Evolutionary conservation across 2,113 vertebrate species (phyloP).

Genomic region (Rostratula benghalensis): DNA sequence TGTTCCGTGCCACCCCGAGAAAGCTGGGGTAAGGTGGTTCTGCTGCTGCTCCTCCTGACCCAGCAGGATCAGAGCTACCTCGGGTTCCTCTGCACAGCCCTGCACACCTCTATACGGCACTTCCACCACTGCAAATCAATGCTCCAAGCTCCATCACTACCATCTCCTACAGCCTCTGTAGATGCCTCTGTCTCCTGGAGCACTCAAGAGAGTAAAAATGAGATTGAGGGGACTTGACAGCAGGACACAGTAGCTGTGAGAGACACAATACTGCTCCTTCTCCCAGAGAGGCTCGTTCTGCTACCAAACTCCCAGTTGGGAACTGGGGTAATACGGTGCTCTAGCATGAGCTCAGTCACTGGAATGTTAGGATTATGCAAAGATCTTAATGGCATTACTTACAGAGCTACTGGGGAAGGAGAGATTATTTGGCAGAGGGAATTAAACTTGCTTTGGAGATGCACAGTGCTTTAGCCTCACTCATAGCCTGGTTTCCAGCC

Average conservation of each 20-base stretch:
- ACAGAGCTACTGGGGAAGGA: not conserved
- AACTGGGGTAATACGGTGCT: not conserved
- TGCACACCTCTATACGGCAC: not conserved
- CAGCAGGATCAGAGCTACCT: not conserved
- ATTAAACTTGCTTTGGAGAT: constrained; percentile 12
- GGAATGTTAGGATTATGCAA: constrained; percentile 9
- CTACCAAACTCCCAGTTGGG: not conserved
- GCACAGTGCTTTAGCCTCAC: not conserved
- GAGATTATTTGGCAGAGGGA: not conserved
- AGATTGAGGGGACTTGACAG: not conserved
- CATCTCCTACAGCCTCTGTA: constrained; percentile 2
- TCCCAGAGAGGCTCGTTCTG: not conserved
- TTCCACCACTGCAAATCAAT: not conserved
- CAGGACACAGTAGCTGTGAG: not conserved
- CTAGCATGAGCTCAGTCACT: not conserved
- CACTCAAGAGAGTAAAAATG: constrained; percentile 17
- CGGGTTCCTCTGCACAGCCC: not conserved
- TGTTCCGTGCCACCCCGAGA: not conserved
- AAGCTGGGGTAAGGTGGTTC: not conserved
- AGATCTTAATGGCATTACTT: constrained; percentile 2
- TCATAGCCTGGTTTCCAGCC: not conserved
- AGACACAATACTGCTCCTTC: not conserved
- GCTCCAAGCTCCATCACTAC: not conserved
- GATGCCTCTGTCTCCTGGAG: not conserved
- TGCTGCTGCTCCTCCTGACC: not conserved